Base-by-base conservation (phyloP, 1,140 invertebrate species). In the Mercenaria mercenaria region DNA sequence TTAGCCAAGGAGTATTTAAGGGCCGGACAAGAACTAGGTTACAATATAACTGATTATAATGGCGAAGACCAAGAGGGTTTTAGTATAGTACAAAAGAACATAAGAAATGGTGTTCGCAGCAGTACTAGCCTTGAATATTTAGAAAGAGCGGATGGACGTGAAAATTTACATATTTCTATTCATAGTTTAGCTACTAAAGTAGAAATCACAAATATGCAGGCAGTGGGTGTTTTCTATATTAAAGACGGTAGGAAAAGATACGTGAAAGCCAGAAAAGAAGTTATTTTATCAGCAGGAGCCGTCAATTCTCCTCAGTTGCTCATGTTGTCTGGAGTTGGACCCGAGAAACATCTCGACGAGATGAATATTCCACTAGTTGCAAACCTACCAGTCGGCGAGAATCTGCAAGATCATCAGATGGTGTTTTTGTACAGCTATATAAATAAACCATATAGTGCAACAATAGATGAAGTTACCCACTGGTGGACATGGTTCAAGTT, bases 301-400 rank as follows among this genome's bases (percentile, higher is more conserved):
- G 96, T 99, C 0, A 98, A 98, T 93, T 98, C 98, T 0, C 98
- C 99, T 0, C 98, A 99, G 90, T 92, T 99, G 0, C 95, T 99
- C 6, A 98, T 99, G 98, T 95, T 99, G 0, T 99, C 98, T 3
- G 99, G 99, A 0, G 97, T 99, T 3, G 98, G 98, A 0, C 98
- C 98, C 23, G 88, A 74, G 34, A 41, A 47, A 47, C 43, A 47
- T 47, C 18, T 47, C 8, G 43, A 47, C 8, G 43, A 47, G 18
- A 47, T 47, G 43, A 47, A 47, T 8, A 47, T 47, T 47, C 43
- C 43, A 8, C 8, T 47, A 10, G 43, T 47, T 18, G 43, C 43
- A 47, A 47, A 47, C 43, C 43, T 47, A 10, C 43, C 43, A 47
- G 43, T 47, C 43, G 43, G 43, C 18, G 43, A 47, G 18, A 47